Evolutionary conservation across 2,797 vertebrate species (phyloP).

Genomic region (Rhabdomys pumilio): DNA sequence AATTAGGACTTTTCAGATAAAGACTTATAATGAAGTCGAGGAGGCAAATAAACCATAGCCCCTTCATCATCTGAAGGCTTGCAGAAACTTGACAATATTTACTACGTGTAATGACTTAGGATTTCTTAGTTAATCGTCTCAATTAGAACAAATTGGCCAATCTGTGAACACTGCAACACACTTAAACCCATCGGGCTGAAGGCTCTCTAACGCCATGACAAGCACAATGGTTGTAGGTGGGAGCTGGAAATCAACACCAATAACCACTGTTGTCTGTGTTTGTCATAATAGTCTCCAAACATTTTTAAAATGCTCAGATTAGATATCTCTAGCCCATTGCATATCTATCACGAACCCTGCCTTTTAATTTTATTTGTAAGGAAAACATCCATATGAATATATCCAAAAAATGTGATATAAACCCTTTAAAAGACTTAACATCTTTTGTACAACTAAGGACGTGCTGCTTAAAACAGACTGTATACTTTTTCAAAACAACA

Average conservation of each 20-base stretch:
- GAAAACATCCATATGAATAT: slow-evolving; percentile 47
- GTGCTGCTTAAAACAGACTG: slow-evolving; percentile 10
- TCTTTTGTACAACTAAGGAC: slow-evolving; percentile 55
- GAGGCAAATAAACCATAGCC: slow-evolving; percentile 62
- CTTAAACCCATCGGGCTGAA: slow-evolving; percentile 48
- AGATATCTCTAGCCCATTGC: background rate
- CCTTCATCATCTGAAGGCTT: slow-evolving; percentile 70
- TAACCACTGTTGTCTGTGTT: slow-evolving; percentile 20
- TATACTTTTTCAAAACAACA: slow-evolving; percentile 37
- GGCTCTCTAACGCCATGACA: slow-evolving; percentile 27
- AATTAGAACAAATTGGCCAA: slow-evolving; percentile 71
- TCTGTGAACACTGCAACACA: slow-evolving; percentile 49
- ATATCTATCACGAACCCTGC: slow-evolving; percentile 43
- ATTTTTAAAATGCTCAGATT: slow-evolving; percentile 25
- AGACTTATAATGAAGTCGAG: slow-evolving; percentile 70
- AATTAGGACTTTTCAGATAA: slow-evolving; percentile 58
- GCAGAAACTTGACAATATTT: slow-evolving; percentile 79
- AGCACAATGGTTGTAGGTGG: slow-evolving; percentile 18
- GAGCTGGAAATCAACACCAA: slow-evolving; percentile 50
- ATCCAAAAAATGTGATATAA: slow-evolving; percentile 62
- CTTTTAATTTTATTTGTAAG: slow-evolving; percentile 64
- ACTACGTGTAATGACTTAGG: slow-evolving; percentile 60
- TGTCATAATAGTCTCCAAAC: slow-evolving; percentile 32
- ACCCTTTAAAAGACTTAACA: slow-evolving; percentile 20
- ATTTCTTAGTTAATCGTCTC: slow-evolving; percentile 73